phyloP scores from a whole-genome alignment of 2,797 vertebrate genomes.

The Yasuhikotakia modesta region DNA sequence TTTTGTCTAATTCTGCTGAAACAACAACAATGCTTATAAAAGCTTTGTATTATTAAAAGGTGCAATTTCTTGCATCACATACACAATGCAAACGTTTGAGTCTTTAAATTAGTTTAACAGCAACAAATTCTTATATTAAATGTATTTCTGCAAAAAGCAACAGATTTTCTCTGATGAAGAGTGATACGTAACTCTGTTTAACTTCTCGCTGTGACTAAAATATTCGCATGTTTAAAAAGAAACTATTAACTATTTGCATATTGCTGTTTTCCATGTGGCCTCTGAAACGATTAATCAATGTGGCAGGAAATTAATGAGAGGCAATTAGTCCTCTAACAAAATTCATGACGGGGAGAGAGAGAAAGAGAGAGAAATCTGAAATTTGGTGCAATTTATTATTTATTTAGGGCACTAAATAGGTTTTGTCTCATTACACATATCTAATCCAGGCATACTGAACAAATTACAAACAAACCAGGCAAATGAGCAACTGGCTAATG shows the following conservation, averaged over 20 bases:
- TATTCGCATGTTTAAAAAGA: conserved; percentile 45
- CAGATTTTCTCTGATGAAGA: conserved; percentile 19
- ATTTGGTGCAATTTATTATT: conserved; percentile 29
- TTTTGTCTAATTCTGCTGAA: too few species aligned
- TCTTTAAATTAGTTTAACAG: too few species aligned
- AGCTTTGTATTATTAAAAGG: too few species aligned
- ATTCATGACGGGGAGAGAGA: conserved; percentile 49
- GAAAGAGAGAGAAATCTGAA: conserved; percentile 7
- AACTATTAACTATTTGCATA: conserved; percentile 58
- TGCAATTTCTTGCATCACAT: too few species aligned
- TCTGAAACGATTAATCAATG: conserved; percentile 78
- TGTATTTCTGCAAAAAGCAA: background rate
- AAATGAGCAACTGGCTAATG: conserved; percentile 7
- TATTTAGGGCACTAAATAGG: conserved; percentile 4
- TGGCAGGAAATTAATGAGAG: conserved; percentile 81
- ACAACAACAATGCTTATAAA: too few species aligned
- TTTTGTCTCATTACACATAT: conserved; percentile 34
- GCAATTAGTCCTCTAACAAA: conserved; percentile 79
- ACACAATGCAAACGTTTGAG: too few species aligned
- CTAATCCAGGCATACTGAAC: conserved; percentile 26
- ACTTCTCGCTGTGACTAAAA: conserved; percentile 22
- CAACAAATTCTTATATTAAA: too few species aligned
- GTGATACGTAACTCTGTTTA: conserved; percentile 17
- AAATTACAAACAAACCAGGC: conserved; percentile 35
- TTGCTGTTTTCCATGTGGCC: conserved; percentile 73